Percentiles rank a stretch among this genome's conserved stretches.
These are phyloP conservation scores for Epinephelus moara DNA, from an alignment of 2,113 vertebrate genomes.

Conservation along the genomic window DNA sequence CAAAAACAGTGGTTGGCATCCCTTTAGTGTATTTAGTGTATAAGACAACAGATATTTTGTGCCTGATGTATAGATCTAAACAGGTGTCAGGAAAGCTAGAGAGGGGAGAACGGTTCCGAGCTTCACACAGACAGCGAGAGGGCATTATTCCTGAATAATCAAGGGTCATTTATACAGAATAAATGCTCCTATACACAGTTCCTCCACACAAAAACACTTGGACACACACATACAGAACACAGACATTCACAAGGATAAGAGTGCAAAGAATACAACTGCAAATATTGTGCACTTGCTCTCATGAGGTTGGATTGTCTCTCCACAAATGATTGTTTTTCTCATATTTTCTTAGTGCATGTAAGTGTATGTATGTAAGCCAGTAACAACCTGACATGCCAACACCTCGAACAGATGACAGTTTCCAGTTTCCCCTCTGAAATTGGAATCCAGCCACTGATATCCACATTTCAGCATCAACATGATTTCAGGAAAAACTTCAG, in stretches of 20 bases:
- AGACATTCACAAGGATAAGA: background rate
- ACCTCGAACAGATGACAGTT: conserved; percentile 76
- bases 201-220: conserved; percentile 27
- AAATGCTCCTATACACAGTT: conserved; percentile 1
- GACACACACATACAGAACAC: conserved; percentile 32
- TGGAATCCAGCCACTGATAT: conserved; percentile 70
- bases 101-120: conserved; percentile 13
- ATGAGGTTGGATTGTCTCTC: background rate
- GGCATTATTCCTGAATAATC: background rate
- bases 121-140: conserved; percentile 8
- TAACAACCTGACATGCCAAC: conserved; percentile 53
- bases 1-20: conserved; percentile 10
- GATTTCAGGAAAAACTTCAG: conserved; percentile 30
- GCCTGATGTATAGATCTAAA: conserved; percentile 11
- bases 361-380: background rate
- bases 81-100: conserved; percentile 8
- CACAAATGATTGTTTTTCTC: background rate
- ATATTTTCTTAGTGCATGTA: conserved; percentile 10
- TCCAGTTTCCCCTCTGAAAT: conserved; percentile 74
- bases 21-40: background rate
- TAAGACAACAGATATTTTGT: conserved; percentile 4
- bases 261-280: background rate
- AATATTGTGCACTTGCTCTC: background rate
- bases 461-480: conserved; percentile 68
- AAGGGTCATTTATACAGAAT: background rate